Evolutionary conservation across 1,140 invertebrate genomes (phyloP), one percentile per base, ranked within the genome.

Genomic region (Achroia grisella): DNA sequence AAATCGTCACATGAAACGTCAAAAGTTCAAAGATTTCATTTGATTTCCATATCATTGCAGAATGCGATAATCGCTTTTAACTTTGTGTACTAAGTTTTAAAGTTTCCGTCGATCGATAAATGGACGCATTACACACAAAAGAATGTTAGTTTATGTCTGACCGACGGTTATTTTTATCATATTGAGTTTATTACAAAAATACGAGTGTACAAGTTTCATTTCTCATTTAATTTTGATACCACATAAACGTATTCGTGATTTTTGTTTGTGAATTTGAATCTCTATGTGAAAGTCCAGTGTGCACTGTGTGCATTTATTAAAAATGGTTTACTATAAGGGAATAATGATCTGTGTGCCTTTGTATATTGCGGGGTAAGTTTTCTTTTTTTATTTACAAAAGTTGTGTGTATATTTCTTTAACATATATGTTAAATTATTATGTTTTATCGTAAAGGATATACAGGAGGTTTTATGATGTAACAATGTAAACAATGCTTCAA

Each of bases 351-450:
- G 56, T 48, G 57, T 74, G 55, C 55, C 51, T 56, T 51, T 76
- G 28, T 70, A 72, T 34, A 44, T 44, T 8, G 15, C 44, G 49
- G 59, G 45, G 73, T 74, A 62, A 72, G 71, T 75, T 46, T 36
- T 15, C 11, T 50, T 52, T 44, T 52, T 37, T 39, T 29, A 13
- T 47, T n/a, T n/a, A n/a, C n/a, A n/a, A n/a, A n/a, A n/a, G n/a
- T n/a, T n/a, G n/a, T n/a, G n/a, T 23, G 17, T 23, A 23, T 23
- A 3, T 3, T 23, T 23, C 6, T 23, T 6, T 23, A 23, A 23
- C 6, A n/a, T n/a, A n/a, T n/a, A n/a, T n/a, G n/a, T n/a, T n/a
- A n/a, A n/a, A n/a, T n/a, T n/a, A n/a, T n/a, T n/a, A n/a, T n/a
- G n/a, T n/a, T n/a, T n/a, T n/a, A n/a, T n/a, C n/a, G n/a, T n/a